These are phyloP conservation scores for Venturia canescens DNA, from an alignment of 1,140 invertebrate species.

Conservation along the genomic window DNA sequence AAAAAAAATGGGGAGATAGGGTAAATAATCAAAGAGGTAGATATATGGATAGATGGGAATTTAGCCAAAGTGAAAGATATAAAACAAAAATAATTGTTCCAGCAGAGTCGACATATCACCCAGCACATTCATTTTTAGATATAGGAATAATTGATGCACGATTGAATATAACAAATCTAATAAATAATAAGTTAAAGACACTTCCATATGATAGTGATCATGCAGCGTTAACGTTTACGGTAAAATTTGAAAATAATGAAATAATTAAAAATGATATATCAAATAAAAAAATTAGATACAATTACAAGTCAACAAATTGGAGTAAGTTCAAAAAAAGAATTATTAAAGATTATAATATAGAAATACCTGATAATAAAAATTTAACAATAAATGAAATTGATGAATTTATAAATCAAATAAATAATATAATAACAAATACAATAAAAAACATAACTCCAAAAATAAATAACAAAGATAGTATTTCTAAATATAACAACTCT, in stretches of 20 bases:
- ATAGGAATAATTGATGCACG: background rate
- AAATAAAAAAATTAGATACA: background rate
- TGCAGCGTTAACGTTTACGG: background rate
- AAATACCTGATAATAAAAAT: background rate
- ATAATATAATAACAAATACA: background rate
- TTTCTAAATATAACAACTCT: background rate
- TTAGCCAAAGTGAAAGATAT: background rate
- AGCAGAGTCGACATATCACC: background rate
- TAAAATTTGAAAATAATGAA: background rate
- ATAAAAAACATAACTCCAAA: background rate
- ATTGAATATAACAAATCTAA: background rate
- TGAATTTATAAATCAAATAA: background rate
- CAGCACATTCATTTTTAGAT: background rate
- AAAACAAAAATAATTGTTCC: background rate
- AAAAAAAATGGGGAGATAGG: background rate
- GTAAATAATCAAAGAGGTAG: slow-evolving; percentile 14
- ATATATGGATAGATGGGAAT: background rate
- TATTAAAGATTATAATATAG: background rate
- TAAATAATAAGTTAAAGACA: background rate
- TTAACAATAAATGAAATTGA: background rate
- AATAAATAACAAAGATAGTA: background rate
- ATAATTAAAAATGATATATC: background rate
- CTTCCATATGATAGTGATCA: background rate
- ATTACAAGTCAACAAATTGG: background rate
- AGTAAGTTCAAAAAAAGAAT: background rate